Conservation (phyloP, 2,888 invertebrate species). For the Dryomyza anilis region DNA sequence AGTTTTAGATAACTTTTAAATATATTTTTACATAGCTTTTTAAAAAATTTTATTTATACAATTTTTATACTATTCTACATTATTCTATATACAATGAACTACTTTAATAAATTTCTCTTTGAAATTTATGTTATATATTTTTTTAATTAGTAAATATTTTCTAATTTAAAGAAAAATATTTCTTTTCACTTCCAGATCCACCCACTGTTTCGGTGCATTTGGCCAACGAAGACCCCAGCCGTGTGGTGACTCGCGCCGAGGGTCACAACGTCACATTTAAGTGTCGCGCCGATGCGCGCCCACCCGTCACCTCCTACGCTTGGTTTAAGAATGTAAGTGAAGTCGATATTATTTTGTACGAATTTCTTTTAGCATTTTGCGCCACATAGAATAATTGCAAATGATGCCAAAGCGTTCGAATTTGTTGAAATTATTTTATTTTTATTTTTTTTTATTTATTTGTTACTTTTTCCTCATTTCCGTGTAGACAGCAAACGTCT, state of each 20-base stretch:
- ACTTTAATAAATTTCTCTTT: too few relatives aligned
- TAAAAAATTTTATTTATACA: neutral
- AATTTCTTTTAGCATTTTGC: too few relatives aligned
- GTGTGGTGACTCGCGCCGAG: conserved; percentile 67
- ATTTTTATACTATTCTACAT: too few relatives aligned
- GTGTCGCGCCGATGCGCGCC: conserved; percentile 80
- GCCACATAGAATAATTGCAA: neutral
- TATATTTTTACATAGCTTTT: too few relatives aligned
- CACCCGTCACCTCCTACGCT: conserved; percentile 73
- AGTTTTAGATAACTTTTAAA: too few relatives aligned
- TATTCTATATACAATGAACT: too few relatives aligned
- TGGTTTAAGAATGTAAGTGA: conserved; percentile 83
- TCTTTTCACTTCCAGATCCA: conserved; percentile 68
- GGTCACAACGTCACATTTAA: conserved; percentile 78
- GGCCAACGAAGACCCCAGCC: conserved; percentile 69
- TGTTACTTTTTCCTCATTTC: too few relatives aligned
- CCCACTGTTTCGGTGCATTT: conserved; percentile 75
- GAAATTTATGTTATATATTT: neutral
- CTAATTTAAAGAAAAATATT: too few relatives aligned
- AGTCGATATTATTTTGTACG: too few relatives aligned
- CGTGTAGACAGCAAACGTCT: conserved; percentile 26
- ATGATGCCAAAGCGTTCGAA: neutral
- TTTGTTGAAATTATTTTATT: neutral
- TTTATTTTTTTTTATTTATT: too few relatives aligned
- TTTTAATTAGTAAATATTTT: too few relatives aligned